Percentiles rank a stretch among this genome's conserved stretches.
phyloP scores from a whole-genome alignment of 1,140 invertebrate species.

The Drosophila tsacasi region DNA sequence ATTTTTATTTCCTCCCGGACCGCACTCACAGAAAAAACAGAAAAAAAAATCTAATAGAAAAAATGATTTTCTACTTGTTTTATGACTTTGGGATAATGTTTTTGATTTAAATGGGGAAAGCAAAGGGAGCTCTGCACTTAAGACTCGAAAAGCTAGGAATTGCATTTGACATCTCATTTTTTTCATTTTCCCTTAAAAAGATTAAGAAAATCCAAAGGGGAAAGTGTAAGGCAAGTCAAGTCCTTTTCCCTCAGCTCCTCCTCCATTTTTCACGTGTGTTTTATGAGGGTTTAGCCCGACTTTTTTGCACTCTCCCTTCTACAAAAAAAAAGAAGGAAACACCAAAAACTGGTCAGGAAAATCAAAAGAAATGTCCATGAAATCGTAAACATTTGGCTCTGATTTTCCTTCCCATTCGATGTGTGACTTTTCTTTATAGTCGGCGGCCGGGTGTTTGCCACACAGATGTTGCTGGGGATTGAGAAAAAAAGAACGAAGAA shows the following conservation, averaged over 20 bases:
- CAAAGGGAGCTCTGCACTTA: conserved; percentile 1
- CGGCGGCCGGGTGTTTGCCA: not conserved
- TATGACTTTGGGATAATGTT: conserved; percentile 62
- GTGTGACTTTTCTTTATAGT: conserved; percentile 45
- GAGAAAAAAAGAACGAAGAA: not conserved
- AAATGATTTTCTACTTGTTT: conserved; percentile 47
- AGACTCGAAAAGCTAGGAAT: conserved; percentile 45
- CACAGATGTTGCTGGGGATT: conserved; percentile 31
- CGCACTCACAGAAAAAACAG: not conserved
- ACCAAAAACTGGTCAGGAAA: conserved; percentile 10
- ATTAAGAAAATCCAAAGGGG: not conserved
- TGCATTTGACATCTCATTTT: conserved; percentile 49
- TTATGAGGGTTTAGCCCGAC: conserved; percentile 66
- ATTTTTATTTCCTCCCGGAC: conserved; percentile 78
- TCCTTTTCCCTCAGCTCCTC: not conserved
- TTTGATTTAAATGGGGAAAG: conserved; percentile 42
- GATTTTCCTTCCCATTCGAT: conserved; percentile 49
- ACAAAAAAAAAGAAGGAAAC: conserved; percentile 1
- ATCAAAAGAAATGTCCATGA: conserved; percentile 48
- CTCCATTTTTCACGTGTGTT: conserved; percentile 52
- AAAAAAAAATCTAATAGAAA: not conserved
- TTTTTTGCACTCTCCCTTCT: conserved; percentile 18
- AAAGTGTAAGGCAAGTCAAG: conserved; percentile 4
- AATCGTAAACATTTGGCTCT: conserved; percentile 68
- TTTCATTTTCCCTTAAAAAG: not conserved